Conservation (phyloP, 2,888 invertebrate genomes). For the Sussaba pulchella region DNA sequence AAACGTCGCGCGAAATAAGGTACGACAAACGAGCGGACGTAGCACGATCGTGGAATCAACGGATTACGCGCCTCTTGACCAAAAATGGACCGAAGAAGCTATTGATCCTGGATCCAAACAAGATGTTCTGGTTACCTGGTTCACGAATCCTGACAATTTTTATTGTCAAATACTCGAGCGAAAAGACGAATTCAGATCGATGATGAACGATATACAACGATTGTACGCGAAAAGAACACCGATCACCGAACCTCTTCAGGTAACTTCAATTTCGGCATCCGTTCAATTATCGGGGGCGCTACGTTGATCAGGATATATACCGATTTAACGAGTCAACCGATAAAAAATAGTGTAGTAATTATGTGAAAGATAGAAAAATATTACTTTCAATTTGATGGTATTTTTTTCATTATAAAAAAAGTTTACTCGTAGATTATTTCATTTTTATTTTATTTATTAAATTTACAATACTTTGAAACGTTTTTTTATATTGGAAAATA, state of each 20-base stretch:
- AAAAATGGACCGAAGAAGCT: slow-evolving; percentile 84
- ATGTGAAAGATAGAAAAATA: too few species aligned
- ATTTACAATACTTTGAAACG: too few species aligned
- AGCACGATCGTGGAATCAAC: slow-evolving; percentile 21
- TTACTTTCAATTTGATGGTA: too few species aligned
- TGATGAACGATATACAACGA: slow-evolving; percentile 90
- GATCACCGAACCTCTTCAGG: slow-evolving; percentile 73
- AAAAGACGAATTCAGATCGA: slow-evolving; percentile 86
- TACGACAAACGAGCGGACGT: slow-evolving; percentile 60
- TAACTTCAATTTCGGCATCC: slow-evolving; percentile 53
- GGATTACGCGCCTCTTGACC: slow-evolving; percentile 85
- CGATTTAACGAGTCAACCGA: too few species aligned
- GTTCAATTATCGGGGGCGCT: too few species aligned
- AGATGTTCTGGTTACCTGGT: slow-evolving; percentile 90
- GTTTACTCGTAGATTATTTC: too few species aligned
- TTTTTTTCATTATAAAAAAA: too few species aligned
- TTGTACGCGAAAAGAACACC: slow-evolving; percentile 86
- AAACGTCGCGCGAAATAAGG: slow-evolving; percentile 60
- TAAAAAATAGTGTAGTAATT: too few species aligned
- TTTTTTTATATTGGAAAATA: too few species aligned
- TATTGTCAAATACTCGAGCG: slow-evolving; percentile 86
- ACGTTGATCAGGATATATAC: too few species aligned
- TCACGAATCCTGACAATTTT: slow-evolving; percentile 90
- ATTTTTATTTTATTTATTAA: too few species aligned
- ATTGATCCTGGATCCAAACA: slow-evolving; percentile 86